Conservation (phyloP, 2,888 invertebrate species). For the Pyrgus malvae region DNA sequence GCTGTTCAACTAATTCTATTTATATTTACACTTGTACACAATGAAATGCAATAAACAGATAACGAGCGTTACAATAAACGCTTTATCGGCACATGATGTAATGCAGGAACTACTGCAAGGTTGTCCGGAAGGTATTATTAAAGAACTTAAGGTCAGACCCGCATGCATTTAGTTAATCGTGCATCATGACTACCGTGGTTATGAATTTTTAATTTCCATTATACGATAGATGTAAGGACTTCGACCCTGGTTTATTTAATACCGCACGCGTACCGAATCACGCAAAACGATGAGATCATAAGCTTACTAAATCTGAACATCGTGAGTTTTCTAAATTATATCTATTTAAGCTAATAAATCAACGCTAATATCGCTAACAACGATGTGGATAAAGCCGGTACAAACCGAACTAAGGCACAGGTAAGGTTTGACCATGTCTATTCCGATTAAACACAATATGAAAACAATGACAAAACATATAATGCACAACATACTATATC, state of each 20-base stretch:
- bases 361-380: neutral
- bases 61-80: slow-evolving; percentile 48
- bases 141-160: slow-evolving; percentile 55
- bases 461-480: slow-evolving; percentile 32
- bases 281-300: slow-evolving; percentile 22
- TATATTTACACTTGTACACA: slow-evolving; percentile 26
- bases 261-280: slow-evolving; percentile 25
- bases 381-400: neutral
- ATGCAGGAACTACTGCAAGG: slow-evolving; percentile 75
- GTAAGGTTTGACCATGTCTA: neutral
- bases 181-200: slow-evolving; percentile 44
- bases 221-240: slow-evolving; percentile 32
- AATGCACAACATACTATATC: slow-evolving; percentile 30
- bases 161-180: slow-evolving; percentile 60
- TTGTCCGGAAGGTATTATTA: slow-evolving; percentile 66
- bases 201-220: slow-evolving; percentile 39
- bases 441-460: slow-evolving; percentile 8
- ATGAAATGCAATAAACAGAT: slow-evolving; percentile 28
- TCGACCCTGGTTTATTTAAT: slow-evolving; percentile 30
- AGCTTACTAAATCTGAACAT: slow-evolving; percentile 6
- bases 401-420: neutral
- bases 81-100: slow-evolving; percentile 71
- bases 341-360: neutral
- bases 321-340: slow-evolving; percentile 16
- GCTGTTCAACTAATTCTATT: slow-evolving; percentile 24